Percentiles rank a stretch among this genome's conserved stretches.
Evolutionary conservation across 2,888 invertebrate species (phyloP).

Genomic region (Eupithecia pulchellata): DNA sequence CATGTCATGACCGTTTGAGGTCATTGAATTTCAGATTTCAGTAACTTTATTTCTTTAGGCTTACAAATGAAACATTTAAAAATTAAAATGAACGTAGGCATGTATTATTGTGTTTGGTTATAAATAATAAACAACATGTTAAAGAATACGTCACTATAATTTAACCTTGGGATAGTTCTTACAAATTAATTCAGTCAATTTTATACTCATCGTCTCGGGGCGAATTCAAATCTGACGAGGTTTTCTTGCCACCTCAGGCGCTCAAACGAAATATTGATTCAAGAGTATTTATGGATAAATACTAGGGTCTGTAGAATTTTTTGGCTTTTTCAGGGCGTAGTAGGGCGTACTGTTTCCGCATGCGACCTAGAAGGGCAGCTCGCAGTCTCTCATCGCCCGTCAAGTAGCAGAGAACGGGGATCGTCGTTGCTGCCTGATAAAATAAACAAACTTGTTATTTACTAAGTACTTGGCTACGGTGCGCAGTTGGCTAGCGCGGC

Average conservation of each 20-base stretch:
- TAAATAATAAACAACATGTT: neutral
- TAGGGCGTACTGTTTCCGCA: slow-evolving; percentile 78
- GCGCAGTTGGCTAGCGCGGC: too few relatives aligned
- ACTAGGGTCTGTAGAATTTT: slow-evolving; percentile 47
- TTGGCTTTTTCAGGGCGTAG: slow-evolving; percentile 73
- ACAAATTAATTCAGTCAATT: slow-evolving; percentile 24
- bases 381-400: slow-evolving; percentile 76
- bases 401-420: slow-evolving; percentile 80
- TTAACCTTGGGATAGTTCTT: slow-evolving; percentile 21
- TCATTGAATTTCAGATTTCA: too few relatives aligned
- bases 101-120: neutral
- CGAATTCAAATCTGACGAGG: slow-evolving; percentile 26
- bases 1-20: too few relatives aligned
- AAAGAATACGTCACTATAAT: slow-evolving; percentile 5
- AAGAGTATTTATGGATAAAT: slow-evolving; percentile 24
- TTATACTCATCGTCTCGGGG: slow-evolving; percentile 28
- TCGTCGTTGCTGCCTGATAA: slow-evolving; percentile 76
- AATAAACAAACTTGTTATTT: neutral
- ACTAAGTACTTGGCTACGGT: too few relatives aligned
- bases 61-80: too few relatives aligned
- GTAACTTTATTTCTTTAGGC: too few relatives aligned
- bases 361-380: slow-evolving; percentile 80
- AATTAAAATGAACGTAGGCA: neutral
- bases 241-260: slow-evolving; percentile 21
- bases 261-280: slow-evolving; percentile 26